Base-by-base conservation (phyloP, 2,888 invertebrate genomes). In the Blastobasis adustella region DNA sequence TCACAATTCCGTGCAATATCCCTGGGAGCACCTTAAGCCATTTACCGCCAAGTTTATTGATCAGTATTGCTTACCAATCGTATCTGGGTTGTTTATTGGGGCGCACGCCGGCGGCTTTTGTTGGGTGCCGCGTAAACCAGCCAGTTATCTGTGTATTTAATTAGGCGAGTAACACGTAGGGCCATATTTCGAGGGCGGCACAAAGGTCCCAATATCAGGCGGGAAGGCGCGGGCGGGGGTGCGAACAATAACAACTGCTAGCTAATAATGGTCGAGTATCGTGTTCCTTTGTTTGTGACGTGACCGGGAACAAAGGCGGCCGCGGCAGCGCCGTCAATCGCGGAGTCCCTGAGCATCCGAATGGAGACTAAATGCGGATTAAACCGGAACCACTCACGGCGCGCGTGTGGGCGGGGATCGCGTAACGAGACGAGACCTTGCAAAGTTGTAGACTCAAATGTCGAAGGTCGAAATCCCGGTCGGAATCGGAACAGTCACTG, bases 261-360 rank as follows among this genome's bases (percentile, higher is more conserved):
- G 47, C 23, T 47, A 47, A 47, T 41, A 47, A 47, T 47, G 38
- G 36, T 9, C 41, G 37, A n/a, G 47, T 42, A 41, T 47, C 47
- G 47, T n/a, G 41, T 47, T 41, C 36, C 47, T 47, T 47, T 47
- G 47, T 47, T 47, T 47, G 47, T 41, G 42, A 42, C 47, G 47
- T 47, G 41, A 47, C 47, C 40, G 10, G 47, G 40, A 23, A 47
- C 47, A 47, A 47, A 40, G 47, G 47, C 43, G 5, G 10, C 43
- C 43, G n/a, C n/a, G n/a, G n/a, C 43, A n/a, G n/a, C 1, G 43
- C 43, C 43, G 10, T 10, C n/a, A 10, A n/a, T 43, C 10, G 10
- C 10, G n/a, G 43, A n/a, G 43, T 10, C 23, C 23, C 23, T 23
- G 23, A 23, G 23, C 23, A 23, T 23, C 23, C 23, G 23, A 23